Conservation (phyloP, 2,888 invertebrate genomes). For the Lamproptera curius region DNA sequence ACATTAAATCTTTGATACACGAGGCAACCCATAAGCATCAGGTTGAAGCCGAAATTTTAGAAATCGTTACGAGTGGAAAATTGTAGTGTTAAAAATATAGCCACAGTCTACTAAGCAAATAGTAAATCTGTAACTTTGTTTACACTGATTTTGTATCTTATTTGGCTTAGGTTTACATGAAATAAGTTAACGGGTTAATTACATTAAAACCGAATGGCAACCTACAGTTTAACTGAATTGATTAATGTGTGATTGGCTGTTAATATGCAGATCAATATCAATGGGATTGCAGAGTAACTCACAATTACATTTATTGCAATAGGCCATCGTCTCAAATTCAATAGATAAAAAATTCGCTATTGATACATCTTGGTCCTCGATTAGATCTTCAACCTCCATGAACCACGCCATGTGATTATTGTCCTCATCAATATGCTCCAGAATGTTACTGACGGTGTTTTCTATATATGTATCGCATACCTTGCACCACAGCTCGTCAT, state of each 20-base stretch:
- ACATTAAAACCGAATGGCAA: background rate
- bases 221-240: slow-evolving; percentile 34
- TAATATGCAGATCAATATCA: slow-evolving; percentile 45
- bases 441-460: slow-evolving; percentile 38
- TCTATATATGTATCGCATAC: slow-evolving; percentile 46
- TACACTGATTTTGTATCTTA: background rate
- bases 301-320: slow-evolving; percentile 48
- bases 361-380: slow-evolving; percentile 44
- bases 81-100: too few relatives aligned
- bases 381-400: slow-evolving; percentile 46
- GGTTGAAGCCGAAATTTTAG: too few relatives aligned
- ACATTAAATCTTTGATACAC: background rate
- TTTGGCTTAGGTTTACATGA: too few relatives aligned
- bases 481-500: slow-evolving; percentile 53
- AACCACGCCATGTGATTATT: slow-evolving; percentile 51
- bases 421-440: slow-evolving; percentile 49
- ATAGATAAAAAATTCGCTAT: slow-evolving; percentile 41
- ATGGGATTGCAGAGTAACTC: slow-evolving; percentile 40
- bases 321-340: slow-evolving; percentile 46
- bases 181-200: too few relatives aligned
- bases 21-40: too few relatives aligned
- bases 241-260: slow-evolving; percentile 45
- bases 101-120: too few relatives aligned
- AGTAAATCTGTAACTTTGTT: background rate
- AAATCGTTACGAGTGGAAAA: too few relatives aligned